Evolutionary conservation across 1,140 invertebrate genomes (phyloP), one percentile per base, ranked within the genome.

Genomic region (Drosophila nasuta): DNA sequence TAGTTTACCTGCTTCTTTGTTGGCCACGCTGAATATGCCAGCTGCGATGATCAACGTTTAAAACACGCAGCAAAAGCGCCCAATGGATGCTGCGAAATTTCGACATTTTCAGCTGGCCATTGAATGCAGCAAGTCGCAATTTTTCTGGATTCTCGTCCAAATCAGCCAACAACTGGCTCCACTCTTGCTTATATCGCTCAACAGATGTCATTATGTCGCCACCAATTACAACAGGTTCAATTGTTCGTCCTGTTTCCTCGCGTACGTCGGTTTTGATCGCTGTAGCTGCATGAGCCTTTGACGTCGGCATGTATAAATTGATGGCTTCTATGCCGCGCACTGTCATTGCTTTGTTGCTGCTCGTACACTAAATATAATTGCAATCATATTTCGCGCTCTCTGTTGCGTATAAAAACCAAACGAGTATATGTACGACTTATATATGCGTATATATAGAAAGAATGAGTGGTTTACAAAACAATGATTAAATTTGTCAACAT

Each of bases 41-140:
- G 30, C 74, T 79, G n/a, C 78, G 73, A 52, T 91, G 77, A 67
- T 91, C 83, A 3, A 72, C 72, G 46, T 85, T 93, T 0, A 94
- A 67, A 4, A 93, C 92, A 0, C 92, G 91, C 20, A 94, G 60
- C 1, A 94, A 66, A 30, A 93, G 65, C 4, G 91, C 78, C 93
- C 93, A 94, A 52, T 93, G 92, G 8, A 94, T 71, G 72, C 93
- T 93, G 25, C 93, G 90, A 46, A 94, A 93, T 41, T 93, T 93
- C 1, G 93, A 93, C 51, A 93, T 83, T 72, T 93, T 91, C 2
- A 94, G 75, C 13, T 93, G 88, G 0, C 93, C 93, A 17, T 88
- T 78, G n/a, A 93, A 81, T 0, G 93, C 93, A 3, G 77, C 72
- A 20, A 89, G 54, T 3, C 91, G 77, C 33, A 93, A 64, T 2